Evolutionary conservation across 2,113 vertebrate genomes (phyloP), one percentile per base, ranked within the genome.

Genomic region (Struthidea cinerea): DNA sequence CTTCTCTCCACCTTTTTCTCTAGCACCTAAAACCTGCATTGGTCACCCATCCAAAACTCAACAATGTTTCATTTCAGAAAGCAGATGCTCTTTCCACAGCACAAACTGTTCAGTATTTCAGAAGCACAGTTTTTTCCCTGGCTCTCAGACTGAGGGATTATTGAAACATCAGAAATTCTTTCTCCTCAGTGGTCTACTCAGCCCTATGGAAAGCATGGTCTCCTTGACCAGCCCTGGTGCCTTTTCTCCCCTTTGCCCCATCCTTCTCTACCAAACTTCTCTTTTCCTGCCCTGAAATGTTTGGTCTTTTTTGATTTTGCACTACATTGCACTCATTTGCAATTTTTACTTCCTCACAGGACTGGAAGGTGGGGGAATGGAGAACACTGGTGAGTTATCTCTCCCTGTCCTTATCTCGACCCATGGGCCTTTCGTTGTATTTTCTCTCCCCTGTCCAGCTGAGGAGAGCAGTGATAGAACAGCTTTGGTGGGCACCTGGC

Each of bases 111-210:
- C 77, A 67, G 69, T 59, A 61, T 75, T 93, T 89, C 73, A 57
- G 69, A 59, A 78, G 64, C 20, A 71, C 39, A 71, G 28, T 10
- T 81, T 28, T 9, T 70, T 60, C 46, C 15, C 41, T 92, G 74
- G 35, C 44, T 44, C 21, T 52, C 30, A 67, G 46, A 32, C 37
- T 63, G 67, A 74, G 35, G 35, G 13, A 47, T 84, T 91, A 60
- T 42, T 91, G 76, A 87, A 92, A 84, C 47, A 63, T 21, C 26
- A 92, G 65, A 60, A 90, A 93, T 79, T 64, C 37, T 89, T 93
- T 77, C 73, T 93, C 15, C 33, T 71, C 53, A 24, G 39, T 64
- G 52, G 12, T 76, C 79, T 75, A 12, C 65, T 78, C 42, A 35
- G 26, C 53, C 17, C 20, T 17, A 11, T 23, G 18, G 41, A 81